These are phyloP conservation scores for Ceyx cyanopectus DNA, from an alignment of 2,113 vertebrate genomes.

Conservation along the genomic window DNA sequence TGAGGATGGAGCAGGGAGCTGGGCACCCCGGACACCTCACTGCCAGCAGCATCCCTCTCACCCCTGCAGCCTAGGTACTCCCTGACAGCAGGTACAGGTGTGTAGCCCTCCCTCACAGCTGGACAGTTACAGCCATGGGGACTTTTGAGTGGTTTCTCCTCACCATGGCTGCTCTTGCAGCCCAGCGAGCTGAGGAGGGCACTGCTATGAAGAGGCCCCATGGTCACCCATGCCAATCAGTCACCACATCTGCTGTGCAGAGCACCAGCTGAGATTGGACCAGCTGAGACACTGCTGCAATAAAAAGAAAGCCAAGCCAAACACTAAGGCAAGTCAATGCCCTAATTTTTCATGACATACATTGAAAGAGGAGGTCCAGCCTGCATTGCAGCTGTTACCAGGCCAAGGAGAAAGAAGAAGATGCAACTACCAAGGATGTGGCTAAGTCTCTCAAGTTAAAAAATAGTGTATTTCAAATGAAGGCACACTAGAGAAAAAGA, in stretches of 20 bases:
- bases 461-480: not conserved
- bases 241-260: not conserved
- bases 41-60: not conserved
- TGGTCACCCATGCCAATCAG: rapidly evolving
- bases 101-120: not conserved
- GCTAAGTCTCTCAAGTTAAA: not conserved
- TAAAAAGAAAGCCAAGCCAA: not conserved
- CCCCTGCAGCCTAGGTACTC: not conserved
- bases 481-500: not conserved
- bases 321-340: not conserved
- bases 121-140: rapidly evolving
- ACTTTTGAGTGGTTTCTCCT: not conserved
- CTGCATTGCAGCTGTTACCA: not conserved
- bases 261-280: not conserved
- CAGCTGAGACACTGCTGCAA: not conserved
- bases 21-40: rapidly evolving
- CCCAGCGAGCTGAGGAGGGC: not conserved
- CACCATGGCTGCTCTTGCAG: not conserved
- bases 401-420: not conserved
- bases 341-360: not conserved
- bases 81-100: rapidly evolving
- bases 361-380: rapidly evolving
- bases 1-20: not conserved
- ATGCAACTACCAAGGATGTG: not conserved
- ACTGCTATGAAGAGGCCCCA: rapidly evolving